Percentiles rank a stretch among this genome's conserved stretches.
Conservation (phyloP, 2,888 invertebrate species). For the Leptinotarsa peninsularis region DNA sequence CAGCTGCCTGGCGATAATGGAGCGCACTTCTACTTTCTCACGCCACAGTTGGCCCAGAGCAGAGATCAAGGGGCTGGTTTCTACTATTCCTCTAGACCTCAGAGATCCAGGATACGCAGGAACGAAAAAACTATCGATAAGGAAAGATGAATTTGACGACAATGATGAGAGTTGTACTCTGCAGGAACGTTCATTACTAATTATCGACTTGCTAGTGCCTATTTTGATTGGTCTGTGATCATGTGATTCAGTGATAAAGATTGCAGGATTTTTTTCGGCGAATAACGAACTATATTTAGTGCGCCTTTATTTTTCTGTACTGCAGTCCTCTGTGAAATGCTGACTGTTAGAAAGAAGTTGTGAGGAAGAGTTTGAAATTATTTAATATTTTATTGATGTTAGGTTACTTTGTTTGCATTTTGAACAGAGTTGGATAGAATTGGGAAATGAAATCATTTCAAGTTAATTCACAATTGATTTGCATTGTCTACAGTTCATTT, state of each 20-base stretch:
- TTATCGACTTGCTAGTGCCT: constrained; percentile 50
- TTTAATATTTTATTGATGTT: constrained; percentile 9
- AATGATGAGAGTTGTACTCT: constrained; percentile 33
- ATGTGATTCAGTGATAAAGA: constrained; percentile 39
- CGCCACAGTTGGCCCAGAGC: constrained; percentile 73
- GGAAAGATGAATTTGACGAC: constrained; percentile 48
- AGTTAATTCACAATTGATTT: no score
- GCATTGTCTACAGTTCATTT: no score
- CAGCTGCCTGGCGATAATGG: constrained; percentile 80
- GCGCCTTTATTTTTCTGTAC: background rate
- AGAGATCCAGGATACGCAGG: constrained; percentile 48
- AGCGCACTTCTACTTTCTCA: constrained; percentile 83
- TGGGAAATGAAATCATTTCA: background rate
- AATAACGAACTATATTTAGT: background rate
- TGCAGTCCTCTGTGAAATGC: background rate
- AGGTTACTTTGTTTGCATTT: background rate
- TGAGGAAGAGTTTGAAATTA: background rate
- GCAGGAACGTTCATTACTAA: constrained; percentile 19
- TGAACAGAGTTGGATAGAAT: background rate
- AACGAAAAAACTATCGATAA: constrained; percentile 47
- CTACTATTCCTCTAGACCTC: constrained; percentile 56
- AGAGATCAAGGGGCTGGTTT: constrained; percentile 61
- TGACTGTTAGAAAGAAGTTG: background rate
- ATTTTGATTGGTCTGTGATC: constrained; percentile 56
- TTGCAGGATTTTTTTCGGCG: background rate